These are phyloP conservation scores for Adelosebastes latens DNA, from an alignment of 2,797 vertebrate species.

Conservation along the genomic window DNA sequence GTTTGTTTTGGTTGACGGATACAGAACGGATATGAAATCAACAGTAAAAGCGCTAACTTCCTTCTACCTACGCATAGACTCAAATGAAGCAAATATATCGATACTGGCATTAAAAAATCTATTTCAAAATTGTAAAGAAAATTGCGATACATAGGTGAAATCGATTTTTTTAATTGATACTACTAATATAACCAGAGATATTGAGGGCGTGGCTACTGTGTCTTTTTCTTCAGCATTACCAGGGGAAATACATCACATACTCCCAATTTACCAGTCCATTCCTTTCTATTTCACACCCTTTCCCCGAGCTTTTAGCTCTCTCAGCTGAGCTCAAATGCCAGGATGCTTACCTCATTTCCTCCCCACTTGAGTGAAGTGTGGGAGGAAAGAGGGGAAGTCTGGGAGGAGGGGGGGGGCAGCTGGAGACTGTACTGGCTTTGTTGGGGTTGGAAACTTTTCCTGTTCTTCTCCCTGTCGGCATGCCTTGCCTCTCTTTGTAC, in stretches of 20 bases:
- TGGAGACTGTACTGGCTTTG: constrained; percentile 71
- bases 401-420: constrained; percentile 28
- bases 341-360: constrained; percentile 75
- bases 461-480: constrained; percentile 52
- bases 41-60: no score
- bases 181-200: no score
- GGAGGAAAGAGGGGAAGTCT: constrained; percentile 48
- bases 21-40: no score
- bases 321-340: constrained; percentile 76
- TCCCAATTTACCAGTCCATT: constrained; percentile 27
- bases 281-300: constrained; percentile 36
- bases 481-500: constrained; percentile 60
- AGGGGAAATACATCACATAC: background rate
- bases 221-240: background rate
- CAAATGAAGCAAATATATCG: no score
- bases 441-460: constrained; percentile 69
- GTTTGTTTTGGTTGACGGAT: no score
- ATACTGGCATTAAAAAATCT: no score
- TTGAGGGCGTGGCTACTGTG: no score
- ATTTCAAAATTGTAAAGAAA: no score
- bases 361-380: constrained; percentile 48
- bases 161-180: no score
- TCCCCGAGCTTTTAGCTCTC: constrained; percentile 43
- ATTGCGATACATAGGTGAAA: no score
- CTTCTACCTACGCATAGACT: no score